Conservation (phyloP, 2,113 vertebrate species). For the Brienomyrus brachyistius region DNA sequence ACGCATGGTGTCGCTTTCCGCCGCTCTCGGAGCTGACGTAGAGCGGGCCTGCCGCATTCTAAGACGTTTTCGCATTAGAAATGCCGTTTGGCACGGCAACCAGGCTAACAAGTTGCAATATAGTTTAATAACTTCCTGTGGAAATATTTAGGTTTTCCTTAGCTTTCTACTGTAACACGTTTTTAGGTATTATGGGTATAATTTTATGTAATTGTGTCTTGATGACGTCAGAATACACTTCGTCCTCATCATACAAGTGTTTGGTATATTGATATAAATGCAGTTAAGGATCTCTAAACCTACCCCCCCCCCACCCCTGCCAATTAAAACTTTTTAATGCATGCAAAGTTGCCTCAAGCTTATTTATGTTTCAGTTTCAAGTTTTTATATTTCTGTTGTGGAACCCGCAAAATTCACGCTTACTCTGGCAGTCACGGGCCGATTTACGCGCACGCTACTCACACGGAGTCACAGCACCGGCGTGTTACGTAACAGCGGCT, state of each 20-base stretch:
- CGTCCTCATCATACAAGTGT: not conserved
- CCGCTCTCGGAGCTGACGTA: slow-evolving; percentile 6
- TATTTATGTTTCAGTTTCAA: not conserved
- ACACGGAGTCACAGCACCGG: not conserved
- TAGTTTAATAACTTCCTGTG: not conserved
- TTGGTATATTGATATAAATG: not conserved
- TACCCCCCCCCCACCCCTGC: no score
- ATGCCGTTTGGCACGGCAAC: not conserved
- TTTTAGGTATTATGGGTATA: not conserved
- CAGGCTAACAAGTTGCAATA: slow-evolving; percentile 1
- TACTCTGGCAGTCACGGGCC: not conserved
- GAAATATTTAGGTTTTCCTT: not conserved
- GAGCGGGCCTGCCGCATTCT: not conserved
- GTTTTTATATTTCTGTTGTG: not conserved
- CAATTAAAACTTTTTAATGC: not conserved
- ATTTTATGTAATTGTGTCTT: not conserved
- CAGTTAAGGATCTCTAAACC: not conserved
- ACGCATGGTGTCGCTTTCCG: slow-evolving; percentile 60
- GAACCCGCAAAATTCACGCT: not conserved
- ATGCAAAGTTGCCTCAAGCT: not conserved
- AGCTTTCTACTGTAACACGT: not conserved
- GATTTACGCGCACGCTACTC: not conserved
- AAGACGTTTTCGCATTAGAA: not conserved
- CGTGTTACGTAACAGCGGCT: not conserved
- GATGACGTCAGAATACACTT: not conserved